Evolutionary conservation across 2,797 vertebrate genomes (phyloP).

Genomic region (Protosalanx chinensis): DNA sequence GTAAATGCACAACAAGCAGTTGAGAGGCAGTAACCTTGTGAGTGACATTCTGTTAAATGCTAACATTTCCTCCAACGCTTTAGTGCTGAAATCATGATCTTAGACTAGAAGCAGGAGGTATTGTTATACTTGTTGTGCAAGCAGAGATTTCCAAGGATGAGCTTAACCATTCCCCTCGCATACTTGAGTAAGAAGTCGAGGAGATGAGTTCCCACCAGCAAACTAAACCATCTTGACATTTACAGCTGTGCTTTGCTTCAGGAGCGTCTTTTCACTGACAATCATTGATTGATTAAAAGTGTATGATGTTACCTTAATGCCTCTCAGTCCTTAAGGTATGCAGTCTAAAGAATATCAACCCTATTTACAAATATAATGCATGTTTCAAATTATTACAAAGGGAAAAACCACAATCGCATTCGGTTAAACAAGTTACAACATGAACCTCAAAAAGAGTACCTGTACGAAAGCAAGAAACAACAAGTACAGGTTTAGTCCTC

Average conservation of each 20-base stretch:
- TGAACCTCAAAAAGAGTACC: too few relatives aligned
- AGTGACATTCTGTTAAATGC: slow-evolving; percentile 75
- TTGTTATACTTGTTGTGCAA: slow-evolving; percentile 56
- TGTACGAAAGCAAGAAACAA: too few relatives aligned
- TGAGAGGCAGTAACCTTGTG: slow-evolving; percentile 72
- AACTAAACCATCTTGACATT: slow-evolving; percentile 38
- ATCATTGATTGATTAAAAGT: background rate
- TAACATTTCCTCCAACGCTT: slow-evolving; percentile 68
- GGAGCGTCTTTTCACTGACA: slow-evolving; percentile 11
- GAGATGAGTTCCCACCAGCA: slow-evolving; percentile 23
- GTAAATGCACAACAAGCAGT: slow-evolving; percentile 70
- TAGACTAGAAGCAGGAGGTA: slow-evolving; percentile 45
- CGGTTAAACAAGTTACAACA: too few relatives aligned
- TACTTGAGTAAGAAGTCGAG: slow-evolving; percentile 31
- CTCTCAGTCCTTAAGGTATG: background rate
- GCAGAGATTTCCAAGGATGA: slow-evolving; percentile 39
- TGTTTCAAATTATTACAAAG: background rate
- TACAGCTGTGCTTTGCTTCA: slow-evolving; percentile 8
- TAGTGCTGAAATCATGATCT: slow-evolving; percentile 54
- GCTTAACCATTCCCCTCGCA: slow-evolving; percentile 34
- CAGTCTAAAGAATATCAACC: too few relatives aligned
- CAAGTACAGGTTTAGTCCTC: slow-evolving; percentile 28
- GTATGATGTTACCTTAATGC: slow-evolving; percentile 10
- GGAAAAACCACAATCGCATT: too few relatives aligned
- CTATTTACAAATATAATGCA: too few relatives aligned